phyloP scores from a whole-genome alignment of 2,888 invertebrate species.

The Dexiosoma caninum region DNA sequence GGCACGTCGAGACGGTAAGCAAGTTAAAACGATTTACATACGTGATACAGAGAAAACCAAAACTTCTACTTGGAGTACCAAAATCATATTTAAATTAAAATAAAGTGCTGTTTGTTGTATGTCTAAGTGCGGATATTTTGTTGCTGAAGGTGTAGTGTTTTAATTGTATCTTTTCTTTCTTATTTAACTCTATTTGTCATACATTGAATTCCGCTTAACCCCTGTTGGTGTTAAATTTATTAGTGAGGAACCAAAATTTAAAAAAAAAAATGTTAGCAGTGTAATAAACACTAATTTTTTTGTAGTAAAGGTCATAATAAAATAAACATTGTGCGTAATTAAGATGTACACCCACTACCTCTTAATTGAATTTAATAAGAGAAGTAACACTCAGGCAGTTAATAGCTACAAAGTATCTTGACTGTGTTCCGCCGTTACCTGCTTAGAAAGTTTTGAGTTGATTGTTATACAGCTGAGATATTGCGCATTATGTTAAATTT shows the following conservation, averaged over 20 bases:
- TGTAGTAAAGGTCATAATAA: no score
- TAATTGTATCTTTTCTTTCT: background rate
- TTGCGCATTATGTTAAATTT: no score
- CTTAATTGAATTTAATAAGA: no score
- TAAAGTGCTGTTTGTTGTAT: background rate
- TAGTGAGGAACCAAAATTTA: background rate
- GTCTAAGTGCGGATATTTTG: slow-evolving; percentile 5
- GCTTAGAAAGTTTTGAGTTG: no score
- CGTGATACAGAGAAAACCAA: slow-evolving; percentile 46
- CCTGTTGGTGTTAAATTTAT: slow-evolving; percentile 9
- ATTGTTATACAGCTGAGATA: no score
- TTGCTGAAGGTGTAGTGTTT: slow-evolving; percentile 7
- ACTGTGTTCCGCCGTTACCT: no score
- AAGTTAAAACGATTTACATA: slow-evolving; percentile 35
- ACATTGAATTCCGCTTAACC: background rate
- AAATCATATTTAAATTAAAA: slow-evolving; percentile 14
- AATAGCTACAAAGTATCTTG: no score
- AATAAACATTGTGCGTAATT: no score
- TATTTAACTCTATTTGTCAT: background rate
- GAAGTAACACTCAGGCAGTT: no score
- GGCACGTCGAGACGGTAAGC: background rate
- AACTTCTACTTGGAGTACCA: slow-evolving; percentile 37
- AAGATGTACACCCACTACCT: no score
- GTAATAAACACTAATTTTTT: no score
- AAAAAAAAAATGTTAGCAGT: background rate